Percentiles rank a stretch among this genome's conserved stretches.
These are phyloP conservation scores for Danio jaintianensis DNA, from an alignment of 2,797 vertebrate species.

Conservation along the genomic window DNA sequence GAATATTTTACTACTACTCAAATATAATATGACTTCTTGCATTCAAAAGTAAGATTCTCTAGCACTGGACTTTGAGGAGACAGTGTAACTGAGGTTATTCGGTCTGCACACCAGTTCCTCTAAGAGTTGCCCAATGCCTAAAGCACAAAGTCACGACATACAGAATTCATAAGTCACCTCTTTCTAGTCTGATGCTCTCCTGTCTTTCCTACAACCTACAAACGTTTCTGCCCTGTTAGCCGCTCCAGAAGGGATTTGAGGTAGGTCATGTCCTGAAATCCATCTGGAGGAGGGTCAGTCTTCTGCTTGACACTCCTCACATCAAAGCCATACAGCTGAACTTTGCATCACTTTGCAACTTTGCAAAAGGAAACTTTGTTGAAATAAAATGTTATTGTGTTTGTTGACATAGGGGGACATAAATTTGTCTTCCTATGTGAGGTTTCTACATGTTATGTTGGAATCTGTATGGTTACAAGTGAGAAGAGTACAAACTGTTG, in stretches of 20 bases:
- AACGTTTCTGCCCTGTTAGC: constrained; percentile 47
- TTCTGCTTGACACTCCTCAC: constrained; percentile 36
- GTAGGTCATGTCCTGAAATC: constrained; percentile 52
- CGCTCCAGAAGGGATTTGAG: constrained; percentile 26
- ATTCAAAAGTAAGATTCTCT: neutral
- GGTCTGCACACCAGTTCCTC: constrained; percentile 13
- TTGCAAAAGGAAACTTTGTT: too few species aligned
- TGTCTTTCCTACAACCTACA: constrained; percentile 42
- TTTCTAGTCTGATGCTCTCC: constrained; percentile 44
- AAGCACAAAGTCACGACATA: constrained; percentile 55
- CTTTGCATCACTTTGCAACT: too few species aligned
- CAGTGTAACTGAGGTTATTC: constrained; percentile 34
- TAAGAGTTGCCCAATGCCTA: constrained; percentile 36
- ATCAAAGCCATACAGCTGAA: constrained; percentile 33
- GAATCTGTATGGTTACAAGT: too few species aligned
- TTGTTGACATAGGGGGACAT: too few species aligned
- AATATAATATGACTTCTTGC: neutral
- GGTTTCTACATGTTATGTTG: too few species aligned
- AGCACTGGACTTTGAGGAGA: neutral
- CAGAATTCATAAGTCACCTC: constrained; percentile 58
- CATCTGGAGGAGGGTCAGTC: constrained; percentile 47
- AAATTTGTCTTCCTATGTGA: too few species aligned
- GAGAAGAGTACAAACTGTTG: too few species aligned
- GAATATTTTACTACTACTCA: neutral
- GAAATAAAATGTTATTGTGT: too few species aligned